Percentiles rank a stretch among this genome's conserved stretches.
Conservation (phyloP, 2,113 vertebrate genomes). For the Laticauda laticaudata region DNA sequence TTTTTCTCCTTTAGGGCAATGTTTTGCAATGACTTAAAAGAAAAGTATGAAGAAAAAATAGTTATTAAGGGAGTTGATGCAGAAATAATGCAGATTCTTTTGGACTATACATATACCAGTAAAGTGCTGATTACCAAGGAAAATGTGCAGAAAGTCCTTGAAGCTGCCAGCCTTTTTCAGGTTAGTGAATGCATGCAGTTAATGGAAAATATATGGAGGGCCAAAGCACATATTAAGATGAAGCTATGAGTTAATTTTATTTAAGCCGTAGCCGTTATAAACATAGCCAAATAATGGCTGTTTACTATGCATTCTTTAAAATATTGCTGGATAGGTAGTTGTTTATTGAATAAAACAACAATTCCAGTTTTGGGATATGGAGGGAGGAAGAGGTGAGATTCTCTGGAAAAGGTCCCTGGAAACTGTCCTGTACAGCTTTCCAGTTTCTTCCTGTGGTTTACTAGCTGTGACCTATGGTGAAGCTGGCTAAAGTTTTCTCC, state of each 20-base stretch:
- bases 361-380: not conserved
- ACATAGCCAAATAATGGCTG: not conserved
- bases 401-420: not conserved
- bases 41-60: constrained; percentile 88
- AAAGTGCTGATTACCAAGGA: constrained; percentile 86
- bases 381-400: not conserved
- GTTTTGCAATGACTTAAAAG: constrained; percentile 94
- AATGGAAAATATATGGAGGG: not conserved
- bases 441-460: not conserved
- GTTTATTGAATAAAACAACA: not conserved
- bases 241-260: not conserved
- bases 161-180: constrained; percentile 95
- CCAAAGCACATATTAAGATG: not conserved
- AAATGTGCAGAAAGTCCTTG: constrained; percentile 89
- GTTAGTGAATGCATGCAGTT: constrained; percentile 63
- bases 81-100: constrained; percentile 85
- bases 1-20: constrained; percentile 82
- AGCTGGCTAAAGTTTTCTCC: no score
- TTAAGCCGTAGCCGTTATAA: not conserved
- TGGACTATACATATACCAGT: constrained; percentile 96
- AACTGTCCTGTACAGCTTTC: not conserved
- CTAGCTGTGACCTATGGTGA: no score
- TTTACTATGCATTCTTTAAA: not conserved
- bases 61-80: constrained; percentile 89
- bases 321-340: not conserved